These are phyloP conservation scores for Scophthalmus maximus DNA, from an alignment of 2,113 vertebrate species.

Conservation along the genomic window DNA sequence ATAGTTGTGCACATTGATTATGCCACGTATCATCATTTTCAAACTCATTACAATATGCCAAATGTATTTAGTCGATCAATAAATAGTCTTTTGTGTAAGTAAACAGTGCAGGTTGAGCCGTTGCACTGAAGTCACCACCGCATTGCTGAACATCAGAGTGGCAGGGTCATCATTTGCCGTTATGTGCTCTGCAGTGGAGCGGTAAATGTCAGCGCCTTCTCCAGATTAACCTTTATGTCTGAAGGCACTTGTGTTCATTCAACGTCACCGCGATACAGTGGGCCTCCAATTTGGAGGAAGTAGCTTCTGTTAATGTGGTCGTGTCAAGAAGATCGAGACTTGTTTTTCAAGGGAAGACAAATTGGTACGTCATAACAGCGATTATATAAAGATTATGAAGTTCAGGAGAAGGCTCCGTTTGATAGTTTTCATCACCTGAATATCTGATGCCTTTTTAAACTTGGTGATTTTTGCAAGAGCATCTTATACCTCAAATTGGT, in stretches of 20 bases:
- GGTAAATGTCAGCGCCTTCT: conserved; percentile 58
- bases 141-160: conserved; percentile 6
- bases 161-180: conserved; percentile 33
- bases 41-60: neutral
- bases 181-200: conserved; percentile 26
- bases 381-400: neutral
- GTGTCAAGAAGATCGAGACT: neutral
- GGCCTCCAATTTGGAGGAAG: neutral
- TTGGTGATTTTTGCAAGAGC: neutral
- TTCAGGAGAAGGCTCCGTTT: neutral
- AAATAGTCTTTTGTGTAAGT: neutral
- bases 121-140: conserved; percentile 5
- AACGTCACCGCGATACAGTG: conserved; percentile 27
- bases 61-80: neutral
- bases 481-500: neutral
- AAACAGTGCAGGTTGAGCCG: conserved; percentile 7
- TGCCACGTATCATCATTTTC: neutral
- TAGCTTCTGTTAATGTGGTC: neutral
- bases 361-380: neutral
- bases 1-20: neutral
- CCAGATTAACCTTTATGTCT: conserved; percentile 58
- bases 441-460: neutral
- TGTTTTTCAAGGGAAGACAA: neutral
- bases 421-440: neutral
- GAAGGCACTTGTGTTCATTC: conserved; percentile 30